Percentiles rank a stretch among this genome's conserved stretches.
Evolutionary conservation across 2,113 vertebrate genomes (phyloP).

Genomic region (Montifringilla adamsi): DNA sequence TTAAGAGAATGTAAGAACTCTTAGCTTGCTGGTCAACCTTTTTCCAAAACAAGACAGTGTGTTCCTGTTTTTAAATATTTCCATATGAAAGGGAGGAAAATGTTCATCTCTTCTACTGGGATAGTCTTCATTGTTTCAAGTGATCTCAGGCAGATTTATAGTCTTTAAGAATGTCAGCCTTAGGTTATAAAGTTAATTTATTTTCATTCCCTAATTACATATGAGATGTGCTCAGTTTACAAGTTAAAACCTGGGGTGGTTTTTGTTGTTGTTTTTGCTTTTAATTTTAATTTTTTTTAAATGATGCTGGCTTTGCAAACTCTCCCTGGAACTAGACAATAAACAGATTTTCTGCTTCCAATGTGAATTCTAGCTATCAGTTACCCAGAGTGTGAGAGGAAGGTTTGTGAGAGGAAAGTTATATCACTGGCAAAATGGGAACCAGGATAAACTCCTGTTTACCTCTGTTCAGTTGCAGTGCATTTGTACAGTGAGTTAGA

Average conservation of each 20-base stretch:
- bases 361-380: not conserved
- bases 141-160: not conserved
- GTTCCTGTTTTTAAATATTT: not conserved
- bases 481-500: not conserved
- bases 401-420: not conserved
- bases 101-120: not conserved
- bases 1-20: not conserved
- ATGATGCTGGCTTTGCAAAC: not conserved
- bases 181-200: conserved; percentile 40
- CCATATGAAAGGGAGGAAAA: not conserved
- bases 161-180: not conserved
- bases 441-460: not conserved
- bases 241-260: not conserved
- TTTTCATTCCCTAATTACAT: not conserved
- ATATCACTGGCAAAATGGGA: not conserved
- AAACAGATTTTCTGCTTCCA: not conserved
- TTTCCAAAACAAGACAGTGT: not conserved
- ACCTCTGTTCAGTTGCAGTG: not conserved
- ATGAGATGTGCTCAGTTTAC: not conserved
- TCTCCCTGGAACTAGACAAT: not conserved
- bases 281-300: not conserved
- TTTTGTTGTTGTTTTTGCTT: not conserved
- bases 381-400: not conserved
- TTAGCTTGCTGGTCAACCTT: not conserved
- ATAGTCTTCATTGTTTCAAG: not conserved